Base-by-base conservation (phyloP, 2,113 vertebrate species). In the Chloroceryle aenea region DNA sequence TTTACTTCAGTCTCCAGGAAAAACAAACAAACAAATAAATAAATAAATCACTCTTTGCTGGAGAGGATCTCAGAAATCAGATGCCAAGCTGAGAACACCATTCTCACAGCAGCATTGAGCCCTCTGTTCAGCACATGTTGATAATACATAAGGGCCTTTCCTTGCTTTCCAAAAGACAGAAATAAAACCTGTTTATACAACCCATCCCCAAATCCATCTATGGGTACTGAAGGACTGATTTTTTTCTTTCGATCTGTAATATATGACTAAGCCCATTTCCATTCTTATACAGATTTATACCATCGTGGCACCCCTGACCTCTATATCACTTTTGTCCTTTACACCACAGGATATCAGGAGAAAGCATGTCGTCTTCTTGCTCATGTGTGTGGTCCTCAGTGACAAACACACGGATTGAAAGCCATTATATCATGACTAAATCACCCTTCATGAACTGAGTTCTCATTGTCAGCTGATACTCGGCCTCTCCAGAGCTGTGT, bases 1-100 rank as follows among this genome's bases (percentile, higher is more conserved):
- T 91, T 94, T 93, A 88, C 59, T 84, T 38, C 71, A 67, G 32
- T 68, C 66, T 90, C 58, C 22, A 79, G 52, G 9, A 20, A 72
- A 47, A 87, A 61, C 55, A 74, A 14, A 66, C 47, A 9, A 23
- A 42, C 61, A 62, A 21, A 10, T 38, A 34, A 58, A 58, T 40
- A 62, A 62, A 62, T 34, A 67, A 56, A 38, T 81, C 48, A 30
- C 64, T 71, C 26, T 45, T 80, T 48, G 92, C 81, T 68, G 66
- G 90, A 92, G 79, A 96, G 89, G 75, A 95, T 91, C 62, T 91
- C 66, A 7, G 80, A 87, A 93, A 93, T 91, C 95, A 90, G 90
- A 91, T 78, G 81, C 92, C 52, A 95, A 86, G 91, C 36, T 47
- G 79, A 85, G 94, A 94, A 92, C 34, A 75, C 55, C 82, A 66